Conservation (phyloP, 2,888 invertebrate species). For the Minunthozetes semirufus region DNA sequence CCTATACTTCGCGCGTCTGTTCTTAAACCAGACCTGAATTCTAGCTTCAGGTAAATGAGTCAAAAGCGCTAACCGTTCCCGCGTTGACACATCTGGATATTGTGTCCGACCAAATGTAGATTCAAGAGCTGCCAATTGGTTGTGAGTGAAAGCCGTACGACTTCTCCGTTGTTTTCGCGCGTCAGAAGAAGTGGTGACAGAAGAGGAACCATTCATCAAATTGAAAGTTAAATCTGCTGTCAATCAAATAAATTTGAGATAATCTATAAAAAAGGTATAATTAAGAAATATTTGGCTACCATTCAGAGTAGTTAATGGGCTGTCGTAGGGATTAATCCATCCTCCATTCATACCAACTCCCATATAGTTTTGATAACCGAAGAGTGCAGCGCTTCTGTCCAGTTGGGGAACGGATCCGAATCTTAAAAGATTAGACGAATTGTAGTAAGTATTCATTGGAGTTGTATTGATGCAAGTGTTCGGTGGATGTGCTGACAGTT, state of each 20-base stretch:
- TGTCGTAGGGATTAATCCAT: conserved; percentile 23
- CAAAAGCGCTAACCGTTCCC: conserved; percentile 51
- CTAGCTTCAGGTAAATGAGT: conserved; percentile 53
- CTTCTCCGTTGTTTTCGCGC: conserved; percentile 50
- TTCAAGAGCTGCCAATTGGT: conserved; percentile 51
- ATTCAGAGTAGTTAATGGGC: conserved; percentile 8
- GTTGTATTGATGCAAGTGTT: background rate
- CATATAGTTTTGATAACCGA: conserved; percentile 24
- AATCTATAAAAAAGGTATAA: background rate
- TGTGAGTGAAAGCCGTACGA: conserved; percentile 52
- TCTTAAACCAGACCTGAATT: conserved; percentile 53
- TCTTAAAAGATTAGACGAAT: conserved; percentile 5
- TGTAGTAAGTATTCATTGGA: conserved; percentile 21
- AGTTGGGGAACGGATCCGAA: conserved; percentile 5
- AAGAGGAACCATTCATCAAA: background rate
- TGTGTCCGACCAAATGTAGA: conserved; percentile 51
- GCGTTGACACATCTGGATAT: conserved; percentile 52
- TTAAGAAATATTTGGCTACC: background rate
- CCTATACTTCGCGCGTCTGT: conserved; percentile 51
- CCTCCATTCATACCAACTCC: conserved; percentile 7
- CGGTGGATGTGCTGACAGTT: conserved; percentile 6
- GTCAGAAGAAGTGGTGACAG: background rate
- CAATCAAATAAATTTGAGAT: background rate
- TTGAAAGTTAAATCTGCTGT: conserved; percentile 1
- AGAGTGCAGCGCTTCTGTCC: conserved; percentile 9